Percentiles rank a stretch among this genome's conserved stretches.
These are phyloP conservation scores for Ophion slaviceki DNA, from an alignment of 2,888 invertebrate genomes.

Conservation along the genomic window DNA sequence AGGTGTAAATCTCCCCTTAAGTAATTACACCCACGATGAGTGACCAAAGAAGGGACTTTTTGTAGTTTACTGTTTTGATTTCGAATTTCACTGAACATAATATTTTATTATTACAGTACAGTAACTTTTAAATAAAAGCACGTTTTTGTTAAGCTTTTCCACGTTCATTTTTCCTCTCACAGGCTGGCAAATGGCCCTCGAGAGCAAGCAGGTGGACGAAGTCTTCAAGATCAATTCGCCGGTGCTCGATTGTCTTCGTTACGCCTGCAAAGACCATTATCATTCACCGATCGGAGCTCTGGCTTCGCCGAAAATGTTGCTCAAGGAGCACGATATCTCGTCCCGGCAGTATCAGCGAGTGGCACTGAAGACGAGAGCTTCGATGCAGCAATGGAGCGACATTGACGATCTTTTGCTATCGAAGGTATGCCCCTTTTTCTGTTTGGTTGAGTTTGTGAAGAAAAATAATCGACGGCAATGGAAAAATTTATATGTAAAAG, in stretches of 20 bases:
- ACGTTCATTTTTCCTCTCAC: conserved; percentile 51
- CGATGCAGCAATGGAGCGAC: conserved; percentile 86
- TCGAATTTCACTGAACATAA: too few species aligned
- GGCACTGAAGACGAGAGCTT: conserved; percentile 87
- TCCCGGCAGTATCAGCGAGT: conserved; percentile 89
- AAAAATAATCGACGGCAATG: background rate
- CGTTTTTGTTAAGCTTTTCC: too few species aligned
- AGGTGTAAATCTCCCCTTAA: too few species aligned
- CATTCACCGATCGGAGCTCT: conserved; percentile 85
- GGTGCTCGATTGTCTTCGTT: conserved; percentile 84
- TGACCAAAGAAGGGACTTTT: too few species aligned
- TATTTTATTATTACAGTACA: too few species aligned
- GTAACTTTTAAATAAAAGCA: too few species aligned
- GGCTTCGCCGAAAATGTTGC: conserved; percentile 85
- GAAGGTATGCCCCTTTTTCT: conserved; percentile 83
- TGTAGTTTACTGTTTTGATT: too few species aligned
- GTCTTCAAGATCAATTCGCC: conserved; percentile 79
- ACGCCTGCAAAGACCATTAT: conserved; percentile 85
- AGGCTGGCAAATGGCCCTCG: conserved; percentile 87
- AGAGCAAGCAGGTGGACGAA: conserved; percentile 80
- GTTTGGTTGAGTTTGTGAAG: conserved; percentile 4
- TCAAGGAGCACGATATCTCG: conserved; percentile 84
- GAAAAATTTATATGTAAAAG: background rate
- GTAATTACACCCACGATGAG: too few species aligned
- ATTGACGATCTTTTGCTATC: conserved; percentile 87